phyloP scores from a whole-genome alignment of 2,888 invertebrate species.

The Anarsia innoxiella region DNA sequence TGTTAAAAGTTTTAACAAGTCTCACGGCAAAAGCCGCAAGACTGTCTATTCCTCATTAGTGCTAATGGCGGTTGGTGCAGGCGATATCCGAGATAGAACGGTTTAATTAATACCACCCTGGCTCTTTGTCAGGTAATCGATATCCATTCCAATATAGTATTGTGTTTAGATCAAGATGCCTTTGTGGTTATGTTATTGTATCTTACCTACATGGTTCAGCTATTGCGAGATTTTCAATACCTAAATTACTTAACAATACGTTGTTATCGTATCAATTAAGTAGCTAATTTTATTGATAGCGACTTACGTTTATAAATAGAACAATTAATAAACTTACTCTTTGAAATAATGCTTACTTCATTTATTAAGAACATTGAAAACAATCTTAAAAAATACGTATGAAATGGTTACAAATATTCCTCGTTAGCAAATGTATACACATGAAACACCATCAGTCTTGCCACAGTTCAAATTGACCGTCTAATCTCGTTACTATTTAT shows the following conservation, averaged over 20 bases:
- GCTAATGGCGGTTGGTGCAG: constrained; percentile 46
- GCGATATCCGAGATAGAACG: constrained; percentile 52
- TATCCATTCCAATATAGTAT: constrained; percentile 22
- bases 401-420: constrained; percentile 38
- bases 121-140: constrained; percentile 45
- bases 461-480: constrained; percentile 42
- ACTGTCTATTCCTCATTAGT: constrained; percentile 45
- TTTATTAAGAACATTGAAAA: constrained; percentile 61
- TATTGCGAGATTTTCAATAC: too few relatives aligned
- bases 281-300: too few relatives aligned
- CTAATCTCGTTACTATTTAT: background rate
- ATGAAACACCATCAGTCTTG: constrained; percentile 52
- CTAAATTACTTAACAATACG: too few relatives aligned
- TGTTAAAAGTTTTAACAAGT: constrained; percentile 8
- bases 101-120: constrained; percentile 54
- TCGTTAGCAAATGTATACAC: constrained; percentile 23
- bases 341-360: constrained; percentile 34
- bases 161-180: constrained; percentile 10
- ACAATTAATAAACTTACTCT: background rate
- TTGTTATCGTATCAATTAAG: too few relatives aligned
- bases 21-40: constrained; percentile 21
- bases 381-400: constrained; percentile 57
- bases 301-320: constrained; percentile 23
- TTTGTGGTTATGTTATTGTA: constrained; percentile 1
- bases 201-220: too few relatives aligned